phyloP scores from a whole-genome alignment of 37 sponge, comb jelly and placozoan species.

The Dysidea cf. avara region DNA sequence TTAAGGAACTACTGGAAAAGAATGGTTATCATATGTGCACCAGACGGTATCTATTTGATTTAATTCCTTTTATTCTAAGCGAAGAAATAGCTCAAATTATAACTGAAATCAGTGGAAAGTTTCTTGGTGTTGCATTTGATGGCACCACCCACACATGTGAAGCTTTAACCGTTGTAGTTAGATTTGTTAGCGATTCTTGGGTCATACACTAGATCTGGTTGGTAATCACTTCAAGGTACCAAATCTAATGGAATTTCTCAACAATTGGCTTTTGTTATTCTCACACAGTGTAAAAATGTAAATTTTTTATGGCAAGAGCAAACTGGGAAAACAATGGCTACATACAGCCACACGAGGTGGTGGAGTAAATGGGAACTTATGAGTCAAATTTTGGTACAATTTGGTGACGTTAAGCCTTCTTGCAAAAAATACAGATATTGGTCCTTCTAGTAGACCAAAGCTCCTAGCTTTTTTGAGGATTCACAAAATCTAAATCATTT shows the following conservation, averaged over 20 bases:
- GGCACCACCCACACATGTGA: slow-evolving; percentile 42
- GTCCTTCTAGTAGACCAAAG: slow-evolving; percentile 12
- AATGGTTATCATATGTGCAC: slow-evolving; percentile 21
- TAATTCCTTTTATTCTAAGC: slow-evolving; percentile 32
- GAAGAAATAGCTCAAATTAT: slow-evolving; percentile 11
- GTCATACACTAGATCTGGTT: slow-evolving; percentile 5
- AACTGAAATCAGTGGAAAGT: neutral
- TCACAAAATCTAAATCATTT: neutral
- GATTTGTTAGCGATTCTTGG: neutral
- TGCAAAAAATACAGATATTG: neutral
- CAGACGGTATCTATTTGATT: slow-evolving; percentile 9
- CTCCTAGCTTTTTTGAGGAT: slow-evolving; percentile 2
- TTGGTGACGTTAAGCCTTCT: slow-evolving; percentile 23
- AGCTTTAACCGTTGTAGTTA: slow-evolving; percentile 24
- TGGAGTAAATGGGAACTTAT: too few species aligned
- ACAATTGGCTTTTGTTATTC: too few species aligned
- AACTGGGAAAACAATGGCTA: too few species aligned
- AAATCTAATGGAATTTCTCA: neutral
- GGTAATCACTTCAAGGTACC: slow-evolving; percentile 13
- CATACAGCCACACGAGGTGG: too few species aligned
- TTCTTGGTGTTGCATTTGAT: slow-evolving; percentile 28
- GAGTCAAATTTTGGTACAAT: neutral
- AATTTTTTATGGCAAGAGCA: slow-evolving; percentile 13
- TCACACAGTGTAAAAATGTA: neutral
- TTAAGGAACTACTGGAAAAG: slow-evolving; percentile 41